Evolutionary conservation across 2,113 vertebrate species (phyloP), one percentile per base, ranked within the genome.

Genomic region (Bungarus multicinctus): DNA sequence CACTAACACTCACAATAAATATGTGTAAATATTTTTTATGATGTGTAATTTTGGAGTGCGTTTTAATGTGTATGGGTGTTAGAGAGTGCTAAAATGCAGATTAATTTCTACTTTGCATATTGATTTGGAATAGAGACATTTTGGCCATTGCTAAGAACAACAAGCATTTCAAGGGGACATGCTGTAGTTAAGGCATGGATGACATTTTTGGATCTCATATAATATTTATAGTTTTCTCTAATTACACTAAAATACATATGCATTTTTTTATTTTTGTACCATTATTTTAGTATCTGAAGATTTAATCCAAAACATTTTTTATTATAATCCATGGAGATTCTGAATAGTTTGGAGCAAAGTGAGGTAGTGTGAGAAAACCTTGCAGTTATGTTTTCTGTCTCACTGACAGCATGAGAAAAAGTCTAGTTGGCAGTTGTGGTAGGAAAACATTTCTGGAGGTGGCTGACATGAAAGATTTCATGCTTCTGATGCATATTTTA

Each of bases 381-480:
- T 22, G 60, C 1, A 50, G 81, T 89, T 57, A 60, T 11, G 57
- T 23, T 55, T 89, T 6, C 52, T 52, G 25, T 2, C 47, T 88
- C 87, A 89, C 55, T 25, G 20, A 86, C 91, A 94, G 87, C 27
- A 57, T 2, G 91, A 81, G 34, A 91, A 43, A 14, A 58, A 88
- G 87, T 7, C 27, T 93, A 92, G 88, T 57, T 90, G 91, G 92
- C 0, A 52, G n/a, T 16, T 91, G 50, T 69, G 93, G 25, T 50
- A 88, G 54, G 43, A 94, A 95, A 95, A 93, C 5, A 43, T 85
- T 50, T 0, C 53, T 91, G 23, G 3, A 43, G 91, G 55, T 93
- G 34, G 43, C 92, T 94, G 57, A 81, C 53, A 23, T 9, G 0
- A 12, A 60, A 93, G 89, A 54, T 74, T 95, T 94, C 92, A 10